Base-by-base conservation (phyloP, 2,888 invertebrate genomes). In the Luperina nickerlii region DNA sequence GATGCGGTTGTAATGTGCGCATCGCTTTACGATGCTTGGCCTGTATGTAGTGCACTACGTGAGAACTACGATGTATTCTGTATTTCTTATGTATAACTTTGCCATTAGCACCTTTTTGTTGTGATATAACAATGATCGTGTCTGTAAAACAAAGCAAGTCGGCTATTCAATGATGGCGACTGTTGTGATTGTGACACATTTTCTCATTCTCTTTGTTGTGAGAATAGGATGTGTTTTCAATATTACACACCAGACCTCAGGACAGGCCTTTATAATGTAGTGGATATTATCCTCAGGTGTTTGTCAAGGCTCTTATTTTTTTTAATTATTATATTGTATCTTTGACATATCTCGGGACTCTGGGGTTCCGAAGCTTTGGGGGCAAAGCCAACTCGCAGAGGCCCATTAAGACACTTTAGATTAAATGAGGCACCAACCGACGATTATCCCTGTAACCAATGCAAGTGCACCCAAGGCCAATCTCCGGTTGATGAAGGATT, bases 71-170 rank as follows among this genome's bases (percentile, higher is more conserved):
- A 48, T 38, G 76, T 60, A 74, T 67, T 71, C 45, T 32, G 32
- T 63, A 38, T 38, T 20, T 65, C 38, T n/a, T n/a, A 18, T 62
- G 24, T 20, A 57, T 72, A 27, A 57, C 48, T 74, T 72, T 15
- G 42, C 74, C 42, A 69, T 78, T 78, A 69, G 57, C 70, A 68
- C 42, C 38, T 67, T 9, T 57, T 42, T 51, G 83, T 74, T 77
- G 74, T 67, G 51, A 54, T 68, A 38, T 42, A 48, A 76, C 71
- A 76, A 76, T 66, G 72, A 63, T 74, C n/a, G 60, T 79, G 45
- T 57, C 32, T 83, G n/a, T 60, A 32, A 78, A 63, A 84, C 84
- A 84, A 84, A 83, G 62, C 18, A 18, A 62, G 45, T 38, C n/a
- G 32, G 66, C 15, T 24, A 70, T 38, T 70, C 54, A 27, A 74